Evolutionary conservation across 2,113 vertebrate genomes (phyloP), one percentile per base, ranked within the genome.

Genomic region (Amblyornis subalaris): DNA sequence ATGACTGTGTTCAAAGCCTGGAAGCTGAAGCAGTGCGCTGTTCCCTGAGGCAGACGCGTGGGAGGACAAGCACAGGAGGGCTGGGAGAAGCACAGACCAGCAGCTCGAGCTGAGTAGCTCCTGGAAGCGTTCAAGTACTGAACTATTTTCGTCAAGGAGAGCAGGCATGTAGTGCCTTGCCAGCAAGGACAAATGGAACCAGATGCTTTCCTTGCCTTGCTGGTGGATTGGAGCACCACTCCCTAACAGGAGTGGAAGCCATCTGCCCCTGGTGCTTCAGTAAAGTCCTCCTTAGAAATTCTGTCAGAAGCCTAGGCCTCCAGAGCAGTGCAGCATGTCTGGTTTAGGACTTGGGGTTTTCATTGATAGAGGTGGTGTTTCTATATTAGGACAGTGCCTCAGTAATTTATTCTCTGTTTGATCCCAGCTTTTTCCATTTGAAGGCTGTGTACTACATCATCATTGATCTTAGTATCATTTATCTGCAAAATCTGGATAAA

Each of bases 121-220:
- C 89, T 84, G 84, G 73, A 90, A 95, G 57, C 0, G 0, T 51
- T 94, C 25, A 64, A 64, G 20, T 40, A 31, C 57, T n/a, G 23
- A 78, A n/a, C 81, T 96, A 42, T 94, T 95, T 87, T 87, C 0
- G 4, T 91, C 73, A 67, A 81, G 61, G 84, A 84, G 61, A 91
- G 45, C 81, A 50, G 77, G 66, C 77, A 79, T 15, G 28, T 35
- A 64, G 33, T 87, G 85, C 74, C 78, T 65, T 81, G 73, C 29
- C 22, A 86, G 91, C 83, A 73, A 10, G 45, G 64, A 53, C 79
- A 86, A 75, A 77, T 44, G 75, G 64, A 72, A 88, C 13, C 31
- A 84, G 70, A 78, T 60, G 65, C 89, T 60, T 74, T 84, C 61
- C 65, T 78, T 40, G 14, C 84, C 69, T 62, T 0, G 3, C 55